These are phyloP conservation scores for Drosophila elegans DNA, from an alignment of 1,140 invertebrate species.

Conservation along the genomic window DNA sequence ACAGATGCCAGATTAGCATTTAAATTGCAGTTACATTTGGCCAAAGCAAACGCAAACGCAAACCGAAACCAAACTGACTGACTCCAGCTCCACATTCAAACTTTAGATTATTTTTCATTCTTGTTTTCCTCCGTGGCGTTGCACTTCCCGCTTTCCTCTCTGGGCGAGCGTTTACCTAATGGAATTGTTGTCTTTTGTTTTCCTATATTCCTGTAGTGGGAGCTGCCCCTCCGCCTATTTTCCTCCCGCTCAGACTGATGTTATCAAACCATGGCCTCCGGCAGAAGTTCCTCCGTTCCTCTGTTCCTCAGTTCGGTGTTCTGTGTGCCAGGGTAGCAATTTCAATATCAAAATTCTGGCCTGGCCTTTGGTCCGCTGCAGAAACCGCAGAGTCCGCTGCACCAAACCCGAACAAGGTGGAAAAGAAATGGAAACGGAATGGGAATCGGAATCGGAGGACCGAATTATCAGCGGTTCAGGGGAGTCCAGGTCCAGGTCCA, in stretches of 20 bases:
- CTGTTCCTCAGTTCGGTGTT: constrained; percentile 24
- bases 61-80: constrained; percentile 34
- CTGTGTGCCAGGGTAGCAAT: constrained; percentile 71
- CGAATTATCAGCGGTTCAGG: constrained; percentile 58
- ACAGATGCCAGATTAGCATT: constrained; percentile 81
- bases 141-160: constrained; percentile 43
- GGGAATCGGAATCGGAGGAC: constrained; percentile 3
- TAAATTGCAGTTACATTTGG: constrained; percentile 81
- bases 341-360: constrained; percentile 77
- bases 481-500: no score
- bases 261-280: constrained; percentile 67
- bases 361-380: constrained; percentile 70
- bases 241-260: constrained; percentile 46
- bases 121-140: constrained; percentile 57
- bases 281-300: constrained; percentile 72
- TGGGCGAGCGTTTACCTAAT: constrained; percentile 75
- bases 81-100: constrained; percentile 49
- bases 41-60: constrained; percentile 50
- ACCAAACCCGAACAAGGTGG: background rate
- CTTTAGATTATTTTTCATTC: constrained; percentile 76
- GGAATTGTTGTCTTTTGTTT: constrained; percentile 78
- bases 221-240: constrained; percentile 24
- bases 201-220: constrained; percentile 44
- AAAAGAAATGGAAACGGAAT: constrained; percentile 14
- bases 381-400: constrained; percentile 41